A percentile compares a stretch with the other conserved stretches of the same genome.
These are phyloP conservation scores for Ennomos fuscantarius DNA, from an alignment of 2,888 invertebrate genomes.

Conservation along the genomic window DNA sequence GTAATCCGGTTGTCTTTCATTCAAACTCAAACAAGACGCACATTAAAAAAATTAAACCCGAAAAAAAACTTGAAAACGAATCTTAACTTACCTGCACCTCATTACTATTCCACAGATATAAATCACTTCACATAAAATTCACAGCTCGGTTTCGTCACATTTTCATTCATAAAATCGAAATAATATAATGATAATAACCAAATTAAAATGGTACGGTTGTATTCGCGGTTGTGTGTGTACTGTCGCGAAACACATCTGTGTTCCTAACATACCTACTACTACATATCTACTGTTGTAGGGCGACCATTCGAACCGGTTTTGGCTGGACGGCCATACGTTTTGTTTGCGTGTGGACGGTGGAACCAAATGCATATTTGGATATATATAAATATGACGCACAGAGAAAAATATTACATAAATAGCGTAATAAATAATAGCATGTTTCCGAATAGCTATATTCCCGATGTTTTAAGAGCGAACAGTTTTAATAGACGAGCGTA, in stretches of 20 bases:
- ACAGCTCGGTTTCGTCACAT: slow-evolving; percentile 9
- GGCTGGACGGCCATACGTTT: neutral
- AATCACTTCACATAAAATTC: slow-evolving; percentile 1
- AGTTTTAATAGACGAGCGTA: no score
- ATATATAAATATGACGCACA: no score
- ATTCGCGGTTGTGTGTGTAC: slow-evolving; percentile 4
- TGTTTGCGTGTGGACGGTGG: no score
- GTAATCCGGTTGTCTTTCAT: no score
- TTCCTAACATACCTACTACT: slow-evolving; percentile 11
- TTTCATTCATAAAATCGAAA: slow-evolving; percentile 12
- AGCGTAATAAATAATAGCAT: no score
- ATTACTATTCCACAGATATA: neutral
- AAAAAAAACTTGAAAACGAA: neutral
- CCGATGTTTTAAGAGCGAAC: no score
- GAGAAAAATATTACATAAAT: no score
- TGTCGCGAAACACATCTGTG: slow-evolving; percentile 12
- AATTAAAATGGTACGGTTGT: neutral
- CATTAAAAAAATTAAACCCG: no score
- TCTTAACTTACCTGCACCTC: slow-evolving; percentile 6
- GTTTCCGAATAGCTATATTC: no score
- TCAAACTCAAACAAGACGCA: no score
- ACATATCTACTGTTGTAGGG: slow-evolving; percentile 4
- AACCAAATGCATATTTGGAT: no score
- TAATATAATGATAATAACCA: neutral
- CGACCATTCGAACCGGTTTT: neutral